A percentile compares a stretch with the other conserved stretches of the same genome.
phyloP scores from a whole-genome alignment of 2,113 vertebrate genomes.

The Stictonetta naevosa region DNA sequence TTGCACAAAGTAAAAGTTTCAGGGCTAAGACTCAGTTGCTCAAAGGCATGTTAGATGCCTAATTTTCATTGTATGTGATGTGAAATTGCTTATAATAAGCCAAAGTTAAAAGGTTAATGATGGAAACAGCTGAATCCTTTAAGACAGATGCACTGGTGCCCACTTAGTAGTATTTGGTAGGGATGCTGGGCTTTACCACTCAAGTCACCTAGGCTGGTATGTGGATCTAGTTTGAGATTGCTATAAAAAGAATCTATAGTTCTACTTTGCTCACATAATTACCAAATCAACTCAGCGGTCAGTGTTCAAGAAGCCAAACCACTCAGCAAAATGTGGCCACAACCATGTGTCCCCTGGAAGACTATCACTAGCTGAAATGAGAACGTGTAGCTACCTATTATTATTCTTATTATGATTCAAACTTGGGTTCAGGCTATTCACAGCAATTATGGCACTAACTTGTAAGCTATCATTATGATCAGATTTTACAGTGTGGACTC shows the following conservation, averaged over 20 bases:
- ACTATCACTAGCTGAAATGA: background rate
- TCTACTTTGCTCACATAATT: background rate
- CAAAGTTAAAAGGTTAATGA: background rate
- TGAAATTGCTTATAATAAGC: background rate
- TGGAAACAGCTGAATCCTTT: background rate
- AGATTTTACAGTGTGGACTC: background rate
- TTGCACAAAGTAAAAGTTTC: background rate
- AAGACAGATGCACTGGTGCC: background rate
- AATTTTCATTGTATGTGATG: background rate
- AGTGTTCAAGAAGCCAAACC: background rate
- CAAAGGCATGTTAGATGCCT: background rate
- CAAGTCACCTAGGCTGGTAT: background rate
- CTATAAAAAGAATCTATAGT: background rate
- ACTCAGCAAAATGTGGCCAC: background rate
- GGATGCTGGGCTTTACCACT: background rate
- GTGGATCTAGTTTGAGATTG: background rate
- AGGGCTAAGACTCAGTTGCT: background rate
- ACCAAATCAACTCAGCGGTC: background rate
- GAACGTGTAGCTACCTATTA: background rate
- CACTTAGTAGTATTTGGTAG: background rate
- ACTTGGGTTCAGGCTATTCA: background rate
- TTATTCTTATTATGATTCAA: constrained; percentile 27
- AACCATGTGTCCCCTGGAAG: background rate
- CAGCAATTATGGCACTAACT: background rate
- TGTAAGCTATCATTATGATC: background rate